These are phyloP conservation scores for Pachyuromys duprasi DNA, from an alignment of 2,797 vertebrate species.

Conservation along the genomic window DNA sequence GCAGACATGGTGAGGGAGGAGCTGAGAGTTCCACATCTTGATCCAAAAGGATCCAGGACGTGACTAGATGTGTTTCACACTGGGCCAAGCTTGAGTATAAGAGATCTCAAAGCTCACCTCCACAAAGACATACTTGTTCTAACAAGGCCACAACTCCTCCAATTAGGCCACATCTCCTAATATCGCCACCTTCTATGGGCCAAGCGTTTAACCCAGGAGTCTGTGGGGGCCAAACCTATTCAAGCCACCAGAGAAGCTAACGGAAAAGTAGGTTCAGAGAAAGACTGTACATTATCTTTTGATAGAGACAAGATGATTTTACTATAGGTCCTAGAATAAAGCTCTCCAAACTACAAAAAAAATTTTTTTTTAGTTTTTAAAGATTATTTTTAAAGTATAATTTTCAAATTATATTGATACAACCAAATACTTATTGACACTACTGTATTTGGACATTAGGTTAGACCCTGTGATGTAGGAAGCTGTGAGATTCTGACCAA, in stretches of 20 bases:
- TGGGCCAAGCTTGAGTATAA: no score
- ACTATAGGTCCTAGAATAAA: background rate
- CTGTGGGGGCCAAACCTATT: no score
- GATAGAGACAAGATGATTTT: background rate
- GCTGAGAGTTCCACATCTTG: no score
- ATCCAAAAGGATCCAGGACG: no score
- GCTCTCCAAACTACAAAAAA: background rate
- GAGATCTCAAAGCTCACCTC: no score
- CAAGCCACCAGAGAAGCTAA: background rate
- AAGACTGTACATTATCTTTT: background rate
- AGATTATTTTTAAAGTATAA: background rate
- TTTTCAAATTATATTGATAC: conserved; percentile 35
- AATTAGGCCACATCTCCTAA: no score
- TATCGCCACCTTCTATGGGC: no score
- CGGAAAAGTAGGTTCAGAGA: background rate
- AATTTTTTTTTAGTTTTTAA: conserved; percentile 13
- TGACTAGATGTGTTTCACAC: no score
- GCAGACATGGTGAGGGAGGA: no score
- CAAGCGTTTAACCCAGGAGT: no score
- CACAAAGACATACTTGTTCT: no score
- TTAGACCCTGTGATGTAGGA: background rate
- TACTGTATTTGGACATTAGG: background rate
- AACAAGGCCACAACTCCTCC: no score
- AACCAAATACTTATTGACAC: background rate
- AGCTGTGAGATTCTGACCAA: background rate